A percentile compares a stretch with the other conserved stretches of the same genome.
phyloP scores from a whole-genome alignment of 2,888 invertebrate genomes.

The Phragmatobia fuliginosa region DNA sequence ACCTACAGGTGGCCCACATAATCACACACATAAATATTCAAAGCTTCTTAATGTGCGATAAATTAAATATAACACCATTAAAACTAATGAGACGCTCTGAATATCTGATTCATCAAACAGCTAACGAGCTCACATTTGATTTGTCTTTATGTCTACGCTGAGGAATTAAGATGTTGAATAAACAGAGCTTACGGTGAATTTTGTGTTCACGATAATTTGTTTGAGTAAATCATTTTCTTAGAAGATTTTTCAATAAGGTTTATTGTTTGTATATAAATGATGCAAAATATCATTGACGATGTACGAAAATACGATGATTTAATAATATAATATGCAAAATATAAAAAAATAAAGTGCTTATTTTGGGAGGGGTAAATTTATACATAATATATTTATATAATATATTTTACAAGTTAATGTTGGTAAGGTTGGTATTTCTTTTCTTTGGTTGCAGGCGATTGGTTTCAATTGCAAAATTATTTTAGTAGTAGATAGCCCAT shows the following conservation, averaged over 20 bases:
- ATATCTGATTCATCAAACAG: slow-evolving; percentile 15
- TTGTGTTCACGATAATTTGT: background rate
- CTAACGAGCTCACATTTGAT: slow-evolving; percentile 16
- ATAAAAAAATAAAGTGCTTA: too few species aligned
- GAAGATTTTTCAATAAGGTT: background rate
- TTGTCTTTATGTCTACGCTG: slow-evolving; percentile 13
- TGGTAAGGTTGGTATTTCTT: too few species aligned
- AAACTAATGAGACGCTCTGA: slow-evolving; percentile 16
- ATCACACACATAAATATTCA: background rate
- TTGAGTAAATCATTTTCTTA: background rate
- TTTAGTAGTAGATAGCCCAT: too few species aligned
- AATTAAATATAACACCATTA: slow-evolving; percentile 9
- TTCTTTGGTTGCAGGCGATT: too few species aligned
- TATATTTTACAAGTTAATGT: too few species aligned
- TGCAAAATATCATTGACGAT: background rate
- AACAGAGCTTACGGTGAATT: slow-evolving; percentile 4
- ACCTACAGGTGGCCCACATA: background rate
- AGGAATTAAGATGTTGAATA: slow-evolving; percentile 18
- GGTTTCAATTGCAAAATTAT: too few species aligned
- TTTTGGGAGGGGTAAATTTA: too few species aligned
- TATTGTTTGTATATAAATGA: background rate
- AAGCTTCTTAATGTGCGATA: background rate
- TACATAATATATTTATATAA: too few species aligned
- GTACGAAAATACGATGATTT: too few species aligned
- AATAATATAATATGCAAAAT: too few species aligned